A percentile compares a stretch with the other conserved stretches of the same genome.
phyloP scores from a whole-genome alignment of 2,113 vertebrate species.

The Scomber scombrus region DNA sequence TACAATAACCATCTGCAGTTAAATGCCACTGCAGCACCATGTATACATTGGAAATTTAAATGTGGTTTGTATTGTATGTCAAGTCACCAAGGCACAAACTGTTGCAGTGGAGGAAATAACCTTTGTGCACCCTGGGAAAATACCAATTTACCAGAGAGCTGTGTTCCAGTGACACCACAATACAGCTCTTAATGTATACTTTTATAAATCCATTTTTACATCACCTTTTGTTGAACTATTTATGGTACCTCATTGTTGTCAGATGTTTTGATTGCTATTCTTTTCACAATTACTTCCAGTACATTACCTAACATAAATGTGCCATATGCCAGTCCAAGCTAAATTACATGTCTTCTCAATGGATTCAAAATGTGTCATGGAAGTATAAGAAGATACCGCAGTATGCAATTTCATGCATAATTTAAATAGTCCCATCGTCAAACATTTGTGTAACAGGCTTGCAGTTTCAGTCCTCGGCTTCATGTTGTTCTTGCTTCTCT shows the following conservation, averaged over 20 bases:
- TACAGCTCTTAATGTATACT: background rate
- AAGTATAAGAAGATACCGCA: background rate
- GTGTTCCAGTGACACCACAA: too few species aligned
- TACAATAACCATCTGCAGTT: too few species aligned
- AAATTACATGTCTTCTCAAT: background rate
- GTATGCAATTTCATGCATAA: background rate
- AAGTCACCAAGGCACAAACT: too few species aligned
- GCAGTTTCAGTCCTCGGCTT: background rate
- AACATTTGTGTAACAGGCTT: background rate
- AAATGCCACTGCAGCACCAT: too few species aligned
- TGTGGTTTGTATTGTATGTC: too few species aligned
- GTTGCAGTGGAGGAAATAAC: too few species aligned
- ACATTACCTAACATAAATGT: background rate
- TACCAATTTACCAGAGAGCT: too few species aligned
- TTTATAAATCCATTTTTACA: background rate
- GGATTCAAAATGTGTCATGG: too few species aligned
- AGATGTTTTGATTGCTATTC: background rate
- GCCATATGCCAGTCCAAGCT: background rate
- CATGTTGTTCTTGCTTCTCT: background rate
- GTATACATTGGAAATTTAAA: too few species aligned
- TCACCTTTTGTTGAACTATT: background rate
- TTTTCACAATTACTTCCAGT: background rate
- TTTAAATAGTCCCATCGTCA: background rate
- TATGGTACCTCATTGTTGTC: background rate
- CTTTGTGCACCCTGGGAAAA: too few species aligned